Percentiles rank a stretch among this genome's conserved stretches.
These are phyloP conservation scores for Candoia aspera DNA, from an alignment of 2,113 vertebrate species.

Conservation along the genomic window DNA sequence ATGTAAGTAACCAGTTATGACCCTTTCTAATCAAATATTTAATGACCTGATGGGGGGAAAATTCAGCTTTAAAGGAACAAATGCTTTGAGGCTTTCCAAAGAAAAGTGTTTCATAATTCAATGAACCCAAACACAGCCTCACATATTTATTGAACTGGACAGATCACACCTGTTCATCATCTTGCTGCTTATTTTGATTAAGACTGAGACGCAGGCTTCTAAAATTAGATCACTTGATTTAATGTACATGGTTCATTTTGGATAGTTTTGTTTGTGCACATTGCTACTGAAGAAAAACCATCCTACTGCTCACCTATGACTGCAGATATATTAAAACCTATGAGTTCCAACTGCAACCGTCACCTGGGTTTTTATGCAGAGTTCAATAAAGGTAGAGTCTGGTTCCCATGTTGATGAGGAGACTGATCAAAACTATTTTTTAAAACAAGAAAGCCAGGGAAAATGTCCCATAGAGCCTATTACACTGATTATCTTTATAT, in stretches of 20 bases:
- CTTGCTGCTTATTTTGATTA: conserved; percentile 16
- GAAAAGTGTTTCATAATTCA: conserved; percentile 8
- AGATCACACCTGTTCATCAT: background rate
- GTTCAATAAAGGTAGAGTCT: background rate
- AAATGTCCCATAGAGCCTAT: background rate
- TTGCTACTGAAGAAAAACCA: background rate
- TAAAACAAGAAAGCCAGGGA: background rate
- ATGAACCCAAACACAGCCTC: background rate
- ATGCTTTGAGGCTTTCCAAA: conserved; percentile 9
- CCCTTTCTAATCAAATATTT: conserved; percentile 9
- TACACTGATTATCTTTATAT: background rate
- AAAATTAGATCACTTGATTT: conserved; percentile 1
- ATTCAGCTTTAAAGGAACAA: background rate
- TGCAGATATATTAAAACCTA: accelerated
- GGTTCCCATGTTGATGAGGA: background rate
- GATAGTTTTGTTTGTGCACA: background rate
- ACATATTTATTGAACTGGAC: conserved; percentile 26
- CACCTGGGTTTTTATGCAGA: background rate
- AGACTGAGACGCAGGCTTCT: background rate
- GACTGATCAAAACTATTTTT: background rate
- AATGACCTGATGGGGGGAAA: background rate
- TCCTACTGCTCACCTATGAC: background rate
- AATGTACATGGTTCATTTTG: background rate
- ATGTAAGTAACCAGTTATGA: background rate
- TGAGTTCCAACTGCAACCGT: background rate